Evolutionary conservation across 64 coral and sea anemone genomes (phyloP), one percentile per base, ranked within the genome.

Genomic region (Hydrozoanthus tunicans): DNA sequence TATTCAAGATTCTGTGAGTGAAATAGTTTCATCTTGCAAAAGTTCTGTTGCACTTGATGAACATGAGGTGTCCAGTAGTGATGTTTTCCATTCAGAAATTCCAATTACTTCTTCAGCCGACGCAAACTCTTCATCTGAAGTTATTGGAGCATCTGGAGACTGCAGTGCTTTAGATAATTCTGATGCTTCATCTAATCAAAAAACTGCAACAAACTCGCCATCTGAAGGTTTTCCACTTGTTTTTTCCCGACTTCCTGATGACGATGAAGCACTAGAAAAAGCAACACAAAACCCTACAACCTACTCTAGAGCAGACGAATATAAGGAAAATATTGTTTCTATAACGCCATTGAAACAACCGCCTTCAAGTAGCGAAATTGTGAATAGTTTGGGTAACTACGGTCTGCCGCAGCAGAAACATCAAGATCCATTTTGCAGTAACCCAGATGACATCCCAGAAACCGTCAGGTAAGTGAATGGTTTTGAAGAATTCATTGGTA

Each of bases 361-460:
- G 76, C 92, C 85, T 14, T 89, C 85, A 79, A 59, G 58, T 65
- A 55, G 66, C 9, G 24, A 92, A 79, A 73, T 90, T 89, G 62
- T 79, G 79, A 15, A 81, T 26, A 92, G 70, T 53, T 77, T 95
- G n/a, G 70, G 78, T 10, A 23, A 96, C 13, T 94, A 92, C 86
- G 94, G 97, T 43, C 61, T 96, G 9, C 97, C 97, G 10, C 83
- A 92, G 23, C 89, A 91, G 78, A 93, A 79, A 77, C 81, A 99
- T 56, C 94, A 96, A 92, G 62, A 75, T 70, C 91, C 97, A 52
- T 99, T 94, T 60, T 99, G 94, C 61, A 99, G 97, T 58, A 62
- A 99, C 17, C 94, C 97, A 23, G 90, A 96, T 90, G 97, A 99
- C 79, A 80, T 95, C 52, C 97, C 97, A 59, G 83, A 86, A 74